These are phyloP conservation scores for Neomorphus geoffroyi DNA, from an alignment of 2,797 vertebrate species.

Conservation along the genomic window DNA sequence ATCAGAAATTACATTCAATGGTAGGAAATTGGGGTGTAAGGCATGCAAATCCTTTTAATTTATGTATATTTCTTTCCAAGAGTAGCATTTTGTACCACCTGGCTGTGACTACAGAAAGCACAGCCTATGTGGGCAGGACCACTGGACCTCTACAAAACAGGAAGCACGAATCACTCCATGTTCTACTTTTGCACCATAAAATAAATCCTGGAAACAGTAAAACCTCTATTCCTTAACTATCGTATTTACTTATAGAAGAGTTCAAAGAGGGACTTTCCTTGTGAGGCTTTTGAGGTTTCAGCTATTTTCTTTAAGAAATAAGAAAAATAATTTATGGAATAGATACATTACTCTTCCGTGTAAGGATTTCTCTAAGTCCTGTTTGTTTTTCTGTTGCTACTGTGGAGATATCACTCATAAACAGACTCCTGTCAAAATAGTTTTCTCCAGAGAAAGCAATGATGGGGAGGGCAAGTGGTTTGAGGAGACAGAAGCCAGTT, in stretches of 20 bases:
- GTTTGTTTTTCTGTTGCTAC: constrained; percentile 12
- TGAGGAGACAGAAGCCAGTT: not conserved
- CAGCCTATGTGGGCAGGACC: not conserved
- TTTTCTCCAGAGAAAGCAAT: not conserved
- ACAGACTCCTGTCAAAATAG: constrained; percentile 30
- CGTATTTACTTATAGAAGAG: not conserved
- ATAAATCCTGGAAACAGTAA: constrained; percentile 7
- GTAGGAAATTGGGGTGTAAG: not conserved
- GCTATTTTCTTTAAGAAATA: not conserved
- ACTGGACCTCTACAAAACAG: not conserved
- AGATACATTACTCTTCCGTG: not conserved
- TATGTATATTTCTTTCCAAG: not conserved
- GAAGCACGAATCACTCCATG: not conserved
- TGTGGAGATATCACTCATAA: not conserved
- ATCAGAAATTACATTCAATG: not conserved
- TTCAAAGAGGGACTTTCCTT: not conserved
- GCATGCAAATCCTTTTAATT: not conserved
- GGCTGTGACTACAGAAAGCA: not conserved
- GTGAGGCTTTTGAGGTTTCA: not conserved
- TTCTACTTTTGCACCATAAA: not conserved
- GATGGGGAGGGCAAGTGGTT: not conserved
- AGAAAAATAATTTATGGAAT: constrained; percentile 8
- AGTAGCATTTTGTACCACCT: not conserved
- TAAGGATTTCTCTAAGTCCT: not conserved
- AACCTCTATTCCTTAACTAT: not conserved